Evolutionary conservation across 2,797 vertebrate genomes (phyloP), one percentile per base, ranked within the genome.

Genomic region (Alexandromys oeconomus): DNA sequence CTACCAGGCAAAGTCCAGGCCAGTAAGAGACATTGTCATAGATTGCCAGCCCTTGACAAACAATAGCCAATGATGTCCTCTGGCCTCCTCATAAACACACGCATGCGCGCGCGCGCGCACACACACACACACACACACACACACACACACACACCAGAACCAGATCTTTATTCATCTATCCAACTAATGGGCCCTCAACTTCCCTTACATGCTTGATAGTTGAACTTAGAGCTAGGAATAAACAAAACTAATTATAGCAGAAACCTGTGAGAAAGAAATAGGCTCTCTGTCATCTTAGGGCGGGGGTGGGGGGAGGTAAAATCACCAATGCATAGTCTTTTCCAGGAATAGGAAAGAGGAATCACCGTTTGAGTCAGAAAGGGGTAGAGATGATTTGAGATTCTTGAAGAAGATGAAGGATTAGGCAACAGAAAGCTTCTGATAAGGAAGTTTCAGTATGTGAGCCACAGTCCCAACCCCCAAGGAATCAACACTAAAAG

Each of bases 191-290:
- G 2, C 69, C 21, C 84, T 59, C 40, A 89, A 59, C n/a, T 79
- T 27, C 21, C 65, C 27, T 71, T 25, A 5, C 0, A 2, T 29
- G 27, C 8, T 77, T 67, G 48, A 82, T 27, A 48, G 51, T 59
- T 81, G 81, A 13, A 54, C 37, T 59, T 67, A 65, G 1, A 65
- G 85, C 23, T 34, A 43, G 15, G 6, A 51, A 59, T 25, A 40
- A 82, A 43, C 13, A 73, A 93, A 76, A 93, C 29, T 51, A 46
- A 46, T 48, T 0, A 87, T 0, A 85, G 89, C 43, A 65, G 69
- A 88, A 73, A 74, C 80, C 23, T 23, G 31, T 2, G 65, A 91
- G 63, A 61, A 87, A 92, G 59, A 57, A 97, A 77, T 40, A 76
- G 63, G 6, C 19, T 63, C 67, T 23, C 27, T 19, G 6, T 73